Percentiles rank a stretch among this genome's conserved stretches.
These are phyloP conservation scores for Beris chalybata DNA, from an alignment of 2,888 invertebrate species.

Conservation along the genomic window DNA sequence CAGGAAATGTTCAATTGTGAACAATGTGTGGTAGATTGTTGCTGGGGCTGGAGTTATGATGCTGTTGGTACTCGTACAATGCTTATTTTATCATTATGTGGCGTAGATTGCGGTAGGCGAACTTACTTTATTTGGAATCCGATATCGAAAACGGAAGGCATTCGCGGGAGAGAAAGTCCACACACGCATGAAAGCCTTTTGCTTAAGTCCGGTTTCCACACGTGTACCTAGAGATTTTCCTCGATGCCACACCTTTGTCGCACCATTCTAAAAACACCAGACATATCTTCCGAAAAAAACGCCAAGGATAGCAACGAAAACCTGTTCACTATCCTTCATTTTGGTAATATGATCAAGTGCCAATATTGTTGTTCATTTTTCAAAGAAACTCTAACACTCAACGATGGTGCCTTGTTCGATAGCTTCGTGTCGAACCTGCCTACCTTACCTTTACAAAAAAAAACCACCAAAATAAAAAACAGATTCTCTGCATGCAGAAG, in stretches of 20 bases:
- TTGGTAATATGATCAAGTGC: conserved; percentile 31
- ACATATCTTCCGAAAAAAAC: not conserved
- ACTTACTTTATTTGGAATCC: conserved; percentile 5
- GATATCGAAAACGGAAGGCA: conserved; percentile 8
- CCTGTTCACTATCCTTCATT: conserved; percentile 1
- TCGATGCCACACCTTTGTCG: not conserved
- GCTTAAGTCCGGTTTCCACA: not conserved
- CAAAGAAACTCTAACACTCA: conserved; percentile 29
- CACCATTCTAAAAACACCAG: not conserved
- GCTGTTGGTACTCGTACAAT: conserved; percentile 5
- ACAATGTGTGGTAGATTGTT: conserved; percentile 27
- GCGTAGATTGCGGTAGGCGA: conserved; percentile 9
- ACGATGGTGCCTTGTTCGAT: not conserved
- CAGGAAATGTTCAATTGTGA: conserved; percentile 23
- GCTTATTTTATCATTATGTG: conserved; percentile 20
- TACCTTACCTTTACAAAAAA: too few relatives aligned
- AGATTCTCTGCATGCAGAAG: too few relatives aligned
- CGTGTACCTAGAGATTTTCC: not conserved
- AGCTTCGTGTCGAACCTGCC: too few relatives aligned
- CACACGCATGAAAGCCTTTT: too few relatives aligned
- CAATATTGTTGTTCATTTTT: conserved; percentile 22
- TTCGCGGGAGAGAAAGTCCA: too few relatives aligned
- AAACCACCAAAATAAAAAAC: too few relatives aligned
- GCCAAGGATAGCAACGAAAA: not conserved
- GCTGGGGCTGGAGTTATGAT: not conserved